Evolutionary conservation across 1,140 invertebrate genomes (phyloP).

Genomic region (Brachionus sp.): DNA sequence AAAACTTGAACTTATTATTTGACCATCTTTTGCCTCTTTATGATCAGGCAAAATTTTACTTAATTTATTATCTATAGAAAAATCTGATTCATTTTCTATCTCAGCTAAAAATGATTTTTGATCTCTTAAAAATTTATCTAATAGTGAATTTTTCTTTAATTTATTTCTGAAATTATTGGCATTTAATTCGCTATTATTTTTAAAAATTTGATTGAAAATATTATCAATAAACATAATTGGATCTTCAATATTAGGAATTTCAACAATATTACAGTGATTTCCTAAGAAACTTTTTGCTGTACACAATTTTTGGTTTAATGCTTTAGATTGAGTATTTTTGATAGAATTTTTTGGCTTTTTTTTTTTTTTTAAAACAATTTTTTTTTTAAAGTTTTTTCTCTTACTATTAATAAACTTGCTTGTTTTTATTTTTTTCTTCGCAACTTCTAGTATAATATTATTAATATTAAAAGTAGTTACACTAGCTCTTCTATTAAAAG

Average conservation of each 20-base stretch:
- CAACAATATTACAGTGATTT: background rate
- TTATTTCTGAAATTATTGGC: background rate
- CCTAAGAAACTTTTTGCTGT: background rate
- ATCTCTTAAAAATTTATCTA: too few relatives aligned
- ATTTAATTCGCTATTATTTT: background rate
- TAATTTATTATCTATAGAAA: too few relatives aligned
- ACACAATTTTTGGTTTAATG: background rate
- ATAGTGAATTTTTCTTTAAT: too few relatives aligned
- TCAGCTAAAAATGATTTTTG: too few relatives aligned
- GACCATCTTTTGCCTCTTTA: too few relatives aligned
- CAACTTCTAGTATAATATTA: background rate
- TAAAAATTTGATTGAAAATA: background rate
- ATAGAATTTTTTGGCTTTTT: background rate
- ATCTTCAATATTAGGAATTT: conserved; percentile 19
- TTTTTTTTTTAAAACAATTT: background rate
- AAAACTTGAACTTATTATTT: too few relatives aligned
- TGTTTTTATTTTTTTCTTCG: background rate
- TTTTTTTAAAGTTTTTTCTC: background rate
- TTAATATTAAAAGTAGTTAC: background rate
- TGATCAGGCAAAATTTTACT: too few relatives aligned
- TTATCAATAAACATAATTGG: conserved; percentile 17
- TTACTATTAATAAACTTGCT: background rate
- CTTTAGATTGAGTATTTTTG: background rate
- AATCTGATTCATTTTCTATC: too few relatives aligned
- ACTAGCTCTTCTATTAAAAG: background rate